Conservation (phyloP, 2,888 invertebrate genomes). For the Siphlonurus alternatus region DNA sequence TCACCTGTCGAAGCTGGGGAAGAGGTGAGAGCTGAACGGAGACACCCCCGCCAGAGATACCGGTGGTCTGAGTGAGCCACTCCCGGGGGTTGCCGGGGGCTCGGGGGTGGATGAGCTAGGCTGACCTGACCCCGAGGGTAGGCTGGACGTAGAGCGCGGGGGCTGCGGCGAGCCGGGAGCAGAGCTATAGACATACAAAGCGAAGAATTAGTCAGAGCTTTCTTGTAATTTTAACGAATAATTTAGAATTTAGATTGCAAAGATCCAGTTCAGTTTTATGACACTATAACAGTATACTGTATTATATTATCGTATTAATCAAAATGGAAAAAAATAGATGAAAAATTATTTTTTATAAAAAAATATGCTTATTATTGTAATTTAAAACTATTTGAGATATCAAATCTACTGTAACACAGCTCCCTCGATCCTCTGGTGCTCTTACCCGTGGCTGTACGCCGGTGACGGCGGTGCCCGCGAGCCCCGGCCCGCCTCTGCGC, state of each 20-base stretch:
- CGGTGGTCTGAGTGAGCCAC: background rate
- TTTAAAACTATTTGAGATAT: background rate
- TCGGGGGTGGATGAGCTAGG: background rate
- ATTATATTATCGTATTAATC: too few relatives aligned
- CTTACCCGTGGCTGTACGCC: background rate
- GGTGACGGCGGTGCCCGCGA: background rate
- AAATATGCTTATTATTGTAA: background rate
- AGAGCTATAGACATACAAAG: background rate
- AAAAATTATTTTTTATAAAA: too few relatives aligned
- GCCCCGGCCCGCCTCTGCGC: background rate
- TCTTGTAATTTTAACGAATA: too few relatives aligned
- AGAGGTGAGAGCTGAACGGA: background rate
- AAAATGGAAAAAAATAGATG: too few relatives aligned
- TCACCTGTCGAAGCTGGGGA: slow-evolving; percentile 2
- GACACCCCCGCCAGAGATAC: background rate
- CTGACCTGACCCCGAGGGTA: background rate
- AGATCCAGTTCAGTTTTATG: too few relatives aligned
- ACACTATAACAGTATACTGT: too few relatives aligned
- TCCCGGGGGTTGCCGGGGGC: background rate
- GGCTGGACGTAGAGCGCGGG: background rate
- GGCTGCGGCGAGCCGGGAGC: background rate
- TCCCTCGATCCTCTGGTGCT: too few relatives aligned
- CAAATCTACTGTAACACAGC: too few relatives aligned
- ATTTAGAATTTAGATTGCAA: too few relatives aligned
- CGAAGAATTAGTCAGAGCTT: too few relatives aligned